Base-by-base conservation (phyloP, 1,140 invertebrate genomes). In the Melanaphis sacchari region DNA sequence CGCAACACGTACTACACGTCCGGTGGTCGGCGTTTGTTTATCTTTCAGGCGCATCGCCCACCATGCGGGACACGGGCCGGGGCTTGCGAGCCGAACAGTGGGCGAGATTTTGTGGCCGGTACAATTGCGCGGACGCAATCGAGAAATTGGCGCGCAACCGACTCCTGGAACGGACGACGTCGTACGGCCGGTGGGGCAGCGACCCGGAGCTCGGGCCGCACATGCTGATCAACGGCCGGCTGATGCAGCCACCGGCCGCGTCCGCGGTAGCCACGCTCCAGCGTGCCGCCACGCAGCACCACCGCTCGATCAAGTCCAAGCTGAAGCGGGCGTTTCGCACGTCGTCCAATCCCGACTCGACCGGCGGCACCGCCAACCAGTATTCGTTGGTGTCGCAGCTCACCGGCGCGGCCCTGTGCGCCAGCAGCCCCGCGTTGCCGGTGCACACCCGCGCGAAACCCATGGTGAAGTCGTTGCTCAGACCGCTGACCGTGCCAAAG, bases 81-180 rank as follows among this genome's bases (percentile, higher is more conserved):
- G 96, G 97, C 15, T 95, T 97, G 18, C 96, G 97, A 93, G 97
- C 97, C 0, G 96, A 97, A 93, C 97, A 98, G 94, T 98, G 97
- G 97, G 97, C 97, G 1, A 95, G 96, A 93, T 97, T 96, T 95
- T 98, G 97, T 94, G 97, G 97, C 4, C 96, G 97, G 40, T 96
- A 97, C 94, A 96, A 97, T 26, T 97, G 97, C 94, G 97, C 97
- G 3, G 97, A 98, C 94, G 96, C 97, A 76, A 97, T 98, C 94
- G 97, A 97, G 93, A 97, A 97, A 94, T 96, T 97, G 94, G 96
- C 97, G 0, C 96, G 96, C 49, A 96, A 96, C 94, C 94, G 96
- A 76, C 95, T 96, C 0, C 94, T 96, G 38, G 96, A 96, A 93
- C 95, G 96, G 92, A 95, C 95, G 7, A 96, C 96, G 54, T 96